Conservation (phyloP, 92 coral and sea anemone genomes). For the Metridium senile region DNA sequence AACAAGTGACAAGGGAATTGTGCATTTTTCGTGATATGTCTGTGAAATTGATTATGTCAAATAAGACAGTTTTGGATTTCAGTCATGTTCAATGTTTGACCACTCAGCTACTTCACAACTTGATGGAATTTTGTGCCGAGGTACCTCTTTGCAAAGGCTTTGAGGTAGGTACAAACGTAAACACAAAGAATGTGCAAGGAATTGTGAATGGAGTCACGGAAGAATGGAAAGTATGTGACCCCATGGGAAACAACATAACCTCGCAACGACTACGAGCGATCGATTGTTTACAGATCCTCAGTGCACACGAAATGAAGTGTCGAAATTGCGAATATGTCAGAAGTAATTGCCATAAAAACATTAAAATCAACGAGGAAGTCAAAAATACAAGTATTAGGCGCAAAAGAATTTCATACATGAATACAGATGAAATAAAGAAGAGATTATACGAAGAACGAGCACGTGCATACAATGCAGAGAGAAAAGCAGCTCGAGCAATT, state of each 20-base stretch:
- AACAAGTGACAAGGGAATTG: conserved; percentile 17
- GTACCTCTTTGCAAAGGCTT: conserved; percentile 30
- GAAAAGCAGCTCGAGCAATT: neutral
- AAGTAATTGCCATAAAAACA: conserved; percentile 13
- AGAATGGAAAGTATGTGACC: conserved; percentile 24
- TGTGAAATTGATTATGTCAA: conserved; percentile 3
- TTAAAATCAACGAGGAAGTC: conserved; percentile 11
- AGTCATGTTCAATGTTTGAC: neutral
- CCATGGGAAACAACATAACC: neutral
- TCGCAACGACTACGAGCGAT: conserved; percentile 16
- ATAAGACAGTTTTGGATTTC: conserved; percentile 9
- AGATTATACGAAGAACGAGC: conserved; percentile 26
- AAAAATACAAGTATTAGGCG: too few relatives aligned
- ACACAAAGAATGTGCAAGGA: conserved; percentile 2
- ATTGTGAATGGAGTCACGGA: conserved; percentile 11
- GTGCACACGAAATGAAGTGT: conserved; percentile 25
- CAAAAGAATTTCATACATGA: conserved; percentile 29
- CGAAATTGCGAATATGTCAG: conserved; percentile 16
- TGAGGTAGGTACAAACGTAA: conserved; percentile 17
- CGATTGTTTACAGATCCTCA: conserved; percentile 12
- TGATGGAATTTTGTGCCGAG: conserved; percentile 18
- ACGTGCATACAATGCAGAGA: conserved; percentile 12
- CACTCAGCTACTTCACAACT: conserved; percentile 20
- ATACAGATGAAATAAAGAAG: conserved; percentile 9
- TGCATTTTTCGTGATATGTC: neutral